Evolutionary conservation across 2,113 vertebrate genomes (phyloP), one percentile per base, ranked within the genome.

Genomic region (Coptodon rendalli): DNA sequence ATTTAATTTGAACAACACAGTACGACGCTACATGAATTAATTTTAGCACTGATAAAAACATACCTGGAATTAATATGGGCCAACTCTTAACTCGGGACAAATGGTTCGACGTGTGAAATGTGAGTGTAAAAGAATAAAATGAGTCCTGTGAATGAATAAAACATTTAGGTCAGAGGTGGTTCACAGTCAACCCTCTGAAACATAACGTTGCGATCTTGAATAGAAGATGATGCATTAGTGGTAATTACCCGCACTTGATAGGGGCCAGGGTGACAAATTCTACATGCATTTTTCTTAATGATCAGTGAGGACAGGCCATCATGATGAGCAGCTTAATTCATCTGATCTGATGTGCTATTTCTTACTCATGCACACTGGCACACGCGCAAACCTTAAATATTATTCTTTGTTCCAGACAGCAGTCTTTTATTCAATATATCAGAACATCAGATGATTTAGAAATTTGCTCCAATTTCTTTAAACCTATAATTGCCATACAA

Each of bases 201-300:
- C 56, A 81, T 92, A 90, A 92, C 4, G 85, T 86, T 97, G 95
- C 96, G 94, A 91, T 96, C 94, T 94, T 96, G 98, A 99, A 99
- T 99, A 96, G 96, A 95, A 96, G 96, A 99, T 99, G 97, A 97
- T 97, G 89, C 96, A 99, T 99, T 99, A 99, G 98, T 97, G 95
- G 96, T 97, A 98, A 99, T 99, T 99, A 98, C 96, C 97, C 95
- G 93, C 96, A 95, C 96, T 97, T 97, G 96, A 96, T 96, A 97
- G 96, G 97, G 97, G 97, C 97, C 96, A 96, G 94, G 95, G 97
- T 96, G 97, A 96, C 96, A 98, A 98, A 97, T 97, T 97, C 96
- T 94, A 95, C 95, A 93, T 91, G 94, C 94, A 80, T 94, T 93
- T 89, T 87, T 93, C 94, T 97, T 98, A 99, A 98, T 97, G 92